Percentiles rank a stretch among this genome's conserved stretches.
These are phyloP conservation scores for Grammomys surdaster DNA, from an alignment of 2,113 vertebrate species.

Conservation along the genomic window DNA sequence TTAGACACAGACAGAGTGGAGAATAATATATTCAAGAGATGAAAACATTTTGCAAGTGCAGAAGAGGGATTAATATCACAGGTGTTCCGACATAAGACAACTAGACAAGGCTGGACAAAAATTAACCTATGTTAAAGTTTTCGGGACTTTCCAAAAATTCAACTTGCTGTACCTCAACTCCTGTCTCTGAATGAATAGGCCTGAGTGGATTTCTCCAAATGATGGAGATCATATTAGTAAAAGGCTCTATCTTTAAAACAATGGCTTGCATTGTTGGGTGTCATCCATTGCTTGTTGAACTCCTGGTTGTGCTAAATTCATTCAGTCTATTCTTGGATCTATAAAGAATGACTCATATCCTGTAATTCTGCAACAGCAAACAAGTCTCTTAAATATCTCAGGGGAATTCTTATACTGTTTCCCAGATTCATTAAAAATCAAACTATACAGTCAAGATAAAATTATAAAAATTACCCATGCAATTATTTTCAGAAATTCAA, in stretches of 20 bases:
- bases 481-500: conserved; percentile 30
- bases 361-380: neutral
- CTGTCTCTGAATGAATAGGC: neutral
- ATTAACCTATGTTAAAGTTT: neutral
- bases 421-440: conserved; percentile 10
- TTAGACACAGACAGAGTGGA: neutral
- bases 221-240: neutral
- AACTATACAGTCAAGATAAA: neutral
- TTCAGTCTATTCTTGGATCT: neutral
- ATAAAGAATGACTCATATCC: neutral
- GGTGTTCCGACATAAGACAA: neutral
- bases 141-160: neutral
- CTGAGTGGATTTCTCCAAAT: neutral
- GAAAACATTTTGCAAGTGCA: neutral
- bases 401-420: neutral
- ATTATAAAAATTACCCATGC: neutral
- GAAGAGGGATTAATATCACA: neutral
- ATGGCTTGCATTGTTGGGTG: neutral
- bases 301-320: neutral
- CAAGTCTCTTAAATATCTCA: neutral
- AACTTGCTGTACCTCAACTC: neutral
- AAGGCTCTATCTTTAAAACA: neutral
- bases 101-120: neutral
- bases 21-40: neutral
- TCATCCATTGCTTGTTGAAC: neutral